These are phyloP conservation scores for Anguilla pacifica DNA, from an alignment of 2,797 vertebrate genomes.

Conservation along the genomic window DNA sequence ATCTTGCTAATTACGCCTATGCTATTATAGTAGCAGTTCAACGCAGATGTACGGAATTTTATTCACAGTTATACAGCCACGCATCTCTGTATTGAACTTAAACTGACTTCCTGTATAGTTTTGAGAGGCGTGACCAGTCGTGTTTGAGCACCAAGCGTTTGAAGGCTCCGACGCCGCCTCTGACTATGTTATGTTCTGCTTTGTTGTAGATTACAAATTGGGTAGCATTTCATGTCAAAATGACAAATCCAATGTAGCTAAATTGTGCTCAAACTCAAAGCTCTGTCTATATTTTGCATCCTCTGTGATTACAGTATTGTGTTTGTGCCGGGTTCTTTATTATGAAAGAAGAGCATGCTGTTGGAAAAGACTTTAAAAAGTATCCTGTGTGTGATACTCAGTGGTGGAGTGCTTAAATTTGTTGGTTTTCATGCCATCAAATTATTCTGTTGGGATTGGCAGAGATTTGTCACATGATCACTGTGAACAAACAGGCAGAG, in stretches of 20 bases:
- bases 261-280: neutral
- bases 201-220: neutral
- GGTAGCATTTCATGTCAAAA: neutral
- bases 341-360: neutral
- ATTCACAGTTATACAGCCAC: neutral
- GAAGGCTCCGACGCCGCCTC: neutral
- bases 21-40: neutral
- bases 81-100: neutral
- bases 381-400: neutral
- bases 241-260: neutral
- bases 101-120: neutral
- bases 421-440: neutral
- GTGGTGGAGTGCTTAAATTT: neutral
- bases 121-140: neutral
- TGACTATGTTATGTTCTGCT: neutral
- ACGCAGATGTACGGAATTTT: neutral
- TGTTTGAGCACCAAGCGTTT: neutral
- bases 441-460: neutral
- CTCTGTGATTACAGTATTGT: neutral
- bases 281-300: neutral
- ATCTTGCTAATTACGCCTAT: neutral
- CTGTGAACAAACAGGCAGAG: neutral
- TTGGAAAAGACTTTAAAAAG: neutral
- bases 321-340: neutral
- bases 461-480: neutral